Evolutionary conservation across 2,113 vertebrate species (phyloP).

Genomic region (Phyllostomus discolor): DNA sequence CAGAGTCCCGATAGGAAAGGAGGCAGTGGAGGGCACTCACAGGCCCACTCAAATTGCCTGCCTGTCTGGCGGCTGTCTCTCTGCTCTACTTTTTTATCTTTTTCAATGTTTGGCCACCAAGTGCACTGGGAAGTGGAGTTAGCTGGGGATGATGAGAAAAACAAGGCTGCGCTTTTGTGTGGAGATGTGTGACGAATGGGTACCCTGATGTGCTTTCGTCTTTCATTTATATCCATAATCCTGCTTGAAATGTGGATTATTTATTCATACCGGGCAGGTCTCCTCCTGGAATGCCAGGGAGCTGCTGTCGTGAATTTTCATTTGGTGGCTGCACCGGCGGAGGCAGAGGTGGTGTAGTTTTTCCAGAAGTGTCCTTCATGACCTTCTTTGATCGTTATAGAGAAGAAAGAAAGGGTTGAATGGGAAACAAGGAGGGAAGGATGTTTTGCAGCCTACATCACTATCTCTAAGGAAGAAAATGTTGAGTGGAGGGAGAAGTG

Average conservation of each 20-base stretch:
- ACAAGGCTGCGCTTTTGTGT: conserved; percentile 47
- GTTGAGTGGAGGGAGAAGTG: not conserved
- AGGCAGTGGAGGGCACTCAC: not conserved
- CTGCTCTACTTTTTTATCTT: not conserved
- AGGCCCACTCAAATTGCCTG: not conserved
- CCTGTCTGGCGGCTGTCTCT: not conserved
- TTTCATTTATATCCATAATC: conserved; percentile 62
- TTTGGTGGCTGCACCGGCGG: not conserved
- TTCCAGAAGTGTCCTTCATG: conserved; percentile 16
- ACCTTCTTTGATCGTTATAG: not conserved
- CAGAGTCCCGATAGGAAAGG: conserved; percentile 55
- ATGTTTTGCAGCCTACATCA: not conserved
- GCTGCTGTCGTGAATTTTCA: not conserved
- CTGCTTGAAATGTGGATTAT: conserved; percentile 69
- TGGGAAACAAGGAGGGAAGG: not conserved
- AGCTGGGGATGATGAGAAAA: conserved; percentile 21
- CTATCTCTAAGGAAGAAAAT: not conserved
- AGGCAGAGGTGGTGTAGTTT: not conserved
- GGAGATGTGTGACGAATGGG: conserved; percentile 22
- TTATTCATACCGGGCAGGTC: conserved; percentile 42
- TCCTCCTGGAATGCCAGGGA: not conserved
- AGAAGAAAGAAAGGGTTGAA: not conserved
- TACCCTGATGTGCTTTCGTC: conserved; percentile 53
- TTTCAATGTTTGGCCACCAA: not conserved
- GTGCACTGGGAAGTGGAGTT: not conserved